A percentile compares a stretch with the other conserved stretches of the same genome.
phyloP scores from a whole-genome alignment of 2,113 vertebrate species.

The Lipophrys pholis region DNA sequence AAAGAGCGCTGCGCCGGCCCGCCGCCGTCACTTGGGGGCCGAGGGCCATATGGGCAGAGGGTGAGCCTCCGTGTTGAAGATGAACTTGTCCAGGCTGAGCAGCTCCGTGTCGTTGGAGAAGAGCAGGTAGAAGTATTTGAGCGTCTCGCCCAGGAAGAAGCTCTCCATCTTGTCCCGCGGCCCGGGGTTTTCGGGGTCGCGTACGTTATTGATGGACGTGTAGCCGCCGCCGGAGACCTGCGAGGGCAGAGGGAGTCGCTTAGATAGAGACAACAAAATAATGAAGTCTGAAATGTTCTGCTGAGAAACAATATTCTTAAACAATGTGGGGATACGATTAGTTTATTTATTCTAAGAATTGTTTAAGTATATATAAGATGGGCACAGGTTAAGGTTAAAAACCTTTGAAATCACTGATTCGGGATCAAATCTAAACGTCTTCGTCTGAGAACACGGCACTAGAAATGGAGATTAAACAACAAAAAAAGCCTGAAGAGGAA shows the following conservation, averaged over 20 bases:
- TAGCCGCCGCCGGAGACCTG: slow-evolving; percentile 92
- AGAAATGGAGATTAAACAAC: too few relatives aligned
- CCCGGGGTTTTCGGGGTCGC: slow-evolving; percentile 85
- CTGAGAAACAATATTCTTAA: too few relatives aligned
- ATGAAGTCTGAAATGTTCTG: too few relatives aligned
- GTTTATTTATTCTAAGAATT: too few relatives aligned
- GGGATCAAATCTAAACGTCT: too few relatives aligned
- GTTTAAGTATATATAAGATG: too few relatives aligned
- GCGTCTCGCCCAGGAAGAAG: slow-evolving; percentile 96
- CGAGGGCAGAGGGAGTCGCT: not conserved
- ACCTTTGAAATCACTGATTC: too few relatives aligned
- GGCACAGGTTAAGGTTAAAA: too few relatives aligned
- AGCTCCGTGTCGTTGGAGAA: slow-evolving; percentile 90
- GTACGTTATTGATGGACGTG: slow-evolving; percentile 95
- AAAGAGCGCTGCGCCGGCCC: not conserved
- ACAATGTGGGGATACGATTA: too few relatives aligned
- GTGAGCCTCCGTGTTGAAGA: slow-evolving; percentile 98
- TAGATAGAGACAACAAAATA: too few relatives aligned
- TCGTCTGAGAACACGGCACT: too few relatives aligned
- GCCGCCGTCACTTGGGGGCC: slow-evolving; percentile 66
- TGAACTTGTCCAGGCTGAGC: slow-evolving; percentile 89
- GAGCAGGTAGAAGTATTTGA: slow-evolving; percentile 96
- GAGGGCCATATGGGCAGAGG: slow-evolving; percentile 91
- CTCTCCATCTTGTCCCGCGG: slow-evolving; percentile 99
- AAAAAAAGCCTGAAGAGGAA: too few relatives aligned